Conservation (phyloP, 2,888 invertebrate genomes). For the Andrena minutula region DNA sequence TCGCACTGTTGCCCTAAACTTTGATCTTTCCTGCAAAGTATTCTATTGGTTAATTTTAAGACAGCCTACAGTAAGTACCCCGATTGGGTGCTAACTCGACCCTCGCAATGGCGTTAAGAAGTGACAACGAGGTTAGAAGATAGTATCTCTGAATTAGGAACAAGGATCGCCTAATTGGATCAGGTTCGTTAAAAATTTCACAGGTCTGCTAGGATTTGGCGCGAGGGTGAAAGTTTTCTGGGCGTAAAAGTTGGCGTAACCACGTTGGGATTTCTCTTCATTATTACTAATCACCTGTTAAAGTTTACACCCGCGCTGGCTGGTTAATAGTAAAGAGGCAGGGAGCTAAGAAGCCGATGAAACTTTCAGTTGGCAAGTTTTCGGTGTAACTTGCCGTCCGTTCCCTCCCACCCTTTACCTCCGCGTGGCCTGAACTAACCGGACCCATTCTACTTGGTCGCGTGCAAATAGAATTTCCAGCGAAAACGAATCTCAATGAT, state of each 20-base stretch:
- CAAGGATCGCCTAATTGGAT: constrained; percentile 10
- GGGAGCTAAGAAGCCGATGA: constrained; percentile 51
- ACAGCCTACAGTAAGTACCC: neutral
- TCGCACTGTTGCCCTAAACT: neutral
- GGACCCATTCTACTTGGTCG: constrained; percentile 25
- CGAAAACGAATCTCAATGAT: constrained; percentile 50
- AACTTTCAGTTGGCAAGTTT: constrained; percentile 62
- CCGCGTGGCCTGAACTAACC: constrained; percentile 11
- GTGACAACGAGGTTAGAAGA: neutral
- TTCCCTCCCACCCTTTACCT: neutral
- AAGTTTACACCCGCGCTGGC: constrained; percentile 60
- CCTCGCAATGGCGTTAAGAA: neutral
- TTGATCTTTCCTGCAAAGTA: neutral
- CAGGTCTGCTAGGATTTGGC: neutral
- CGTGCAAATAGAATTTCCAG: constrained; percentile 56
- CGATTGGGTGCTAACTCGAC: neutral
- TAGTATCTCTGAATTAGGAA: constrained; percentile 24
- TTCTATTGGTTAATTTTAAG: neutral
- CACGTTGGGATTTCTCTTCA: constrained; percentile 59
- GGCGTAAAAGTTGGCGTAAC: constrained; percentile 50
- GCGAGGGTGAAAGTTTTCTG: constrained; percentile 29
- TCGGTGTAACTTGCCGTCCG: constrained; percentile 50
- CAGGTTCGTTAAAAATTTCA: constrained; percentile 43
- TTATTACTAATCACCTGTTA: constrained; percentile 69
- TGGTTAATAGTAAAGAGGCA: constrained; percentile 61